Base-by-base conservation (phyloP, 2,113 vertebrate species). In the Syrmaticus mikado region DNA sequence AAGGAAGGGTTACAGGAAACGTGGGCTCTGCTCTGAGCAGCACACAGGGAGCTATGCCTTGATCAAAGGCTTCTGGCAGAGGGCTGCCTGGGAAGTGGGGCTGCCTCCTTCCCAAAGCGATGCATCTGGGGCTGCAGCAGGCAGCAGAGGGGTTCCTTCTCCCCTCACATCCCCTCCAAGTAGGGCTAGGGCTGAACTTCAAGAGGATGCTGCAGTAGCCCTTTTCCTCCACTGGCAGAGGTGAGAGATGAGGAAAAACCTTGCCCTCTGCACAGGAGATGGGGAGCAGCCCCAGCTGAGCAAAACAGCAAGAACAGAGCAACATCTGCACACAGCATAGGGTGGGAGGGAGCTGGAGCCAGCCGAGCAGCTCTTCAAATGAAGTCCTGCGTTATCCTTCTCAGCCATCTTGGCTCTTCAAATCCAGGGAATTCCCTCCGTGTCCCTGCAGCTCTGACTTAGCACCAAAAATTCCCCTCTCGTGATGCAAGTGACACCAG, bases 41-140 rank as follows among this genome's bases (percentile, higher is more conserved):
- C 74, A 53, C 41, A 74, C 38, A 77, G 93, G 91, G 87, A 94
- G 64, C 61, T 64, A 32, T 67, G 89, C 72, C 85, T 71, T 77
- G 85, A 91, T 87, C 82, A 93, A 93, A 94, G 89, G n/a, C 45
- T 73, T 87, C 84, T 95, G 91, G 77, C 72, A 75, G 77, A 40
- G 25, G 38, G 25, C 38, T 8, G 36, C 16, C 57, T 89, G 87
- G 71, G 71, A 92, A 87, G 32, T 74, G 28, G 50, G 67, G 72
- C 84, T 92, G 71, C 53, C 85, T 89, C 28, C 36, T 52, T 41
- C 89, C 87, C 77, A 79, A 93, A 79, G 85, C 38, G 38, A 67
- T 45, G 61, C 75, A 68, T 80, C 85, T 93, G 92, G 87, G 43
- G 61, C 55, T 3, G 45, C 74, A 52, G 77, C 66, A 43, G 55